A percentile compares a stretch with the other conserved stretches of the same genome.
Conservation (phyloP, 2,113 vertebrate species). For the Sardina pilchardus region DNA sequence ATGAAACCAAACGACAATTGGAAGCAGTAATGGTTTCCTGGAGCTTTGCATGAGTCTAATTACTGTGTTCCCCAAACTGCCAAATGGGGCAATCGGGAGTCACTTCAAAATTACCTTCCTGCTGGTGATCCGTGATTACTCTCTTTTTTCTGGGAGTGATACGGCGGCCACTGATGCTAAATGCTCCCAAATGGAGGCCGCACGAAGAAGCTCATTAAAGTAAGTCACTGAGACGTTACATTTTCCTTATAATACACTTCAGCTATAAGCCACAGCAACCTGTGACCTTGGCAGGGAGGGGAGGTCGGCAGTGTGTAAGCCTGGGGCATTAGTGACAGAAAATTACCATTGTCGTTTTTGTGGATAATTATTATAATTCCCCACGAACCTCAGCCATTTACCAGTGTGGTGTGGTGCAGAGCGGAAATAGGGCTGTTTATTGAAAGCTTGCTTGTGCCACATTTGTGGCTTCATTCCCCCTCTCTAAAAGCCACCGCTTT, state of each 20-base stretch:
- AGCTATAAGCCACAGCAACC: conserved; percentile 31
- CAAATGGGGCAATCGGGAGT: background rate
- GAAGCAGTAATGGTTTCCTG: background rate
- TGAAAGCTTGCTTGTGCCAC: conserved; percentile 60
- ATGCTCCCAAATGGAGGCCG: background rate
- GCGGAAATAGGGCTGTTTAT: conserved; percentile 57
- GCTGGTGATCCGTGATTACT: background rate
- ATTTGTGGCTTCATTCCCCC: conserved; percentile 48
- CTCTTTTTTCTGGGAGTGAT: background rate
- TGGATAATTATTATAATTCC: conserved; percentile 73
- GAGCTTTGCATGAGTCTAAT: background rate
- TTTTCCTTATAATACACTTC: conserved; percentile 33
- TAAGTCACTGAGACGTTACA: background rate
- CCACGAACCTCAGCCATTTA: conserved; percentile 65
- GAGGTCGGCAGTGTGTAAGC: conserved; percentile 56
- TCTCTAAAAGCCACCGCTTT: conserved; percentile 56
- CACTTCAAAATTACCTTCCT: background rate
- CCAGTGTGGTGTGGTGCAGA: conserved; percentile 47
- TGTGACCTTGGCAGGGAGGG: conserved; percentile 38
- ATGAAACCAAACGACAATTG: background rate
- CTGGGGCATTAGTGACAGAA: conserved; percentile 57
- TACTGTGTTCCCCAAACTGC: conserved; percentile 2
- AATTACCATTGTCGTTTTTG: conserved; percentile 64
- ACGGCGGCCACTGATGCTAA: background rate
- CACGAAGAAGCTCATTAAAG: background rate